Evolutionary conservation across 2,797 vertebrate genomes (phyloP), one percentile per base, ranked within the genome.

Genomic region (Thamnophis elegans): DNA sequence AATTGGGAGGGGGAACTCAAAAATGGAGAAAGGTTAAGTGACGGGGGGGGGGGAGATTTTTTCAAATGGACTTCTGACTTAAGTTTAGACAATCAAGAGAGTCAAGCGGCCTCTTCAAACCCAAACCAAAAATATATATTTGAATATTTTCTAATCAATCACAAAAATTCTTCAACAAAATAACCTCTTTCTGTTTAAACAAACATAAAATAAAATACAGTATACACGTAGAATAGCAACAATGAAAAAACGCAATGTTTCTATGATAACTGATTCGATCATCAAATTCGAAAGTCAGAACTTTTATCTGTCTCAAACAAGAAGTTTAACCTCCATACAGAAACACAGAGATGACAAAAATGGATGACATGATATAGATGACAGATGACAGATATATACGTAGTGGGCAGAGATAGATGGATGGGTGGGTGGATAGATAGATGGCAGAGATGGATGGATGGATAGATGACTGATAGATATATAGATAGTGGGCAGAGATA

Each of bases 161-260:
- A 1, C 26, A 65, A 65, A 9, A 65, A n/a, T 65, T 65, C 28
- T 65, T 13, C 14, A n/a, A 65, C 1, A 65, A n/a, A 65, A 14
- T 14, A 14, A n/a, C 12, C 62, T n/a, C 12, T 62, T 28, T 26
- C 59, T 62, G 1, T 62, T 65, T 65, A 65, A n/a, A n/a, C 12
- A n/a, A 65, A n/a, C 62, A n/a, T 1, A 62, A 62, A 62, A 62
- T 12, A 62, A 42, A 42, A 42, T 25, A 26, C 59, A 62, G 60
- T 12, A 4, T 0, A 65, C 62, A n/a, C 1, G 22, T 0, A n/a
- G 4, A 65, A n/a, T 0, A 65, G 26, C 12, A 13, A n/a, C 28
- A 65, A n/a, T 65, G 28, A 65, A 65, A 65, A n/a, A 65, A 65
- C 4, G 12, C 62, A 65, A 13, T 14, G 12, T 65, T 65, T 65